Evolutionary conservation across 2,113 vertebrate genomes (phyloP), one percentile per base, ranked within the genome.

Genomic region (Nestor notabilis): DNA sequence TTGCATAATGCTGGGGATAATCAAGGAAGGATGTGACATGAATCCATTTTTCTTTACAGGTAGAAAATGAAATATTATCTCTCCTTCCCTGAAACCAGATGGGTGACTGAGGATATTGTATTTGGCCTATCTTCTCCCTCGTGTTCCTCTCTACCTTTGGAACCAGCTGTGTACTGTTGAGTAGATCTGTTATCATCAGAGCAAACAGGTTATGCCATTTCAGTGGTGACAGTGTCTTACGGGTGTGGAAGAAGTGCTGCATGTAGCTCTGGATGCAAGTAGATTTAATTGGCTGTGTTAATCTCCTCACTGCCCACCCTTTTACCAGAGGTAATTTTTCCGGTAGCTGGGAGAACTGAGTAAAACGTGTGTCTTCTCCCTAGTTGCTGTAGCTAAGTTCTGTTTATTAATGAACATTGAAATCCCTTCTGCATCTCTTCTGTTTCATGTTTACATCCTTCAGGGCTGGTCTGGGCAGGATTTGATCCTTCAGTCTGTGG

Each of bases 11-110:
- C 91, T 92, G 35, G 49, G 50, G 66, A 97, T 97, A 97, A 97
- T 97, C 96, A 97, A 96, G 86, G 89, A 96, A 91, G 87, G 87
- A 95, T 97, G 96, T 97, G 96, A 97, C 95, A 97, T 92, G 95
- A 97, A 97, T 97, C 97, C 70, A 74, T 91, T 95, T 97, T 95
- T 95, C 61, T 95, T 92, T 91, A 95, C 91, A 96, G 94, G 95
- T 97, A 96, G 81, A 92, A 96, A 90, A 95, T 84, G 77, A 95
- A 95, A 82, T 87, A 91, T 95, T 96, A 96, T 94, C 77, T 96
- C 37, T 95, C 65, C 76, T 87, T 20, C 33, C 21, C 44, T 82
- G 65, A 91, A 92, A 95, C 91, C 83, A 87, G 80, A 82, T 52
- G 74, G 58, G 53, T 92, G 49, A 28, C 58, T 77, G 84, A 95